Percentiles rank a stretch among this genome's conserved stretches.
Conservation (phyloP, 2,113 vertebrate genomes). For the Plectropomus leopardus region DNA sequence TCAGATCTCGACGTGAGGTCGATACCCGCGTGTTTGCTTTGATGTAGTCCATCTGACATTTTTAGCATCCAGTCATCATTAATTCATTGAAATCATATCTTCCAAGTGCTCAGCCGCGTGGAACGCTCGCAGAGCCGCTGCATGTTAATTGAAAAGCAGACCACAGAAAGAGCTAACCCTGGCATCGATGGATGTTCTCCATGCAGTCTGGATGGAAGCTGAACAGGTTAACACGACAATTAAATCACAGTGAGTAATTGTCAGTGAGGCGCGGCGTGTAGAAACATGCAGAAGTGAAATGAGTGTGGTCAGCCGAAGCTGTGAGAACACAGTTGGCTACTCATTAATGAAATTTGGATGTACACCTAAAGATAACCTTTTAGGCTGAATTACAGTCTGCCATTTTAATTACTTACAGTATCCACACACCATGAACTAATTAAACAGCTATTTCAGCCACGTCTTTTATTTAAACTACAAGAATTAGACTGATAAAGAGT, state of each 20-base stretch:
- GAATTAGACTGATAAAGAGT: conserved; percentile 14
- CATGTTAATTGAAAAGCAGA: conserved; percentile 35
- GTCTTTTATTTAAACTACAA: conserved; percentile 9
- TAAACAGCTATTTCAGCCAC: conserved; percentile 38
- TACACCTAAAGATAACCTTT: conserved; percentile 38
- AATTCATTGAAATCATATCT: conserved; percentile 53
- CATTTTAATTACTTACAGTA: conserved; percentile 57
- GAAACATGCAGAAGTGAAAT: not conserved
- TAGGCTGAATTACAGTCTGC: conserved; percentile 35
- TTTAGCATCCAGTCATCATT: conserved; percentile 67
- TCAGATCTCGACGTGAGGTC: conserved; percentile 58
- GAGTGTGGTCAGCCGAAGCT: conserved; percentile 6
- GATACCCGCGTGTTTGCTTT: conserved; percentile 70
- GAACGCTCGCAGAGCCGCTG: not conserved
- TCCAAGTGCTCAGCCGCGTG: conserved; percentile 33
- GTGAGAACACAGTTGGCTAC: not conserved
- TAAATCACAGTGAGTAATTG: not conserved
- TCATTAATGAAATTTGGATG: conserved; percentile 25
- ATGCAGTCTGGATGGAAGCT: not conserved
- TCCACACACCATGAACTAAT: conserved; percentile 40
- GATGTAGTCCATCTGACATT: conserved; percentile 70
- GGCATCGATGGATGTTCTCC: not conserved
- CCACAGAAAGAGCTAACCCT: not conserved
- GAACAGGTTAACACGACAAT: not conserved
- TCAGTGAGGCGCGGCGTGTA: not conserved